Percentiles rank a stretch among this genome's conserved stretches.
phyloP scores from a whole-genome alignment of 2,113 vertebrate genomes.

The Psilopsiagon aurifrons region DNA sequence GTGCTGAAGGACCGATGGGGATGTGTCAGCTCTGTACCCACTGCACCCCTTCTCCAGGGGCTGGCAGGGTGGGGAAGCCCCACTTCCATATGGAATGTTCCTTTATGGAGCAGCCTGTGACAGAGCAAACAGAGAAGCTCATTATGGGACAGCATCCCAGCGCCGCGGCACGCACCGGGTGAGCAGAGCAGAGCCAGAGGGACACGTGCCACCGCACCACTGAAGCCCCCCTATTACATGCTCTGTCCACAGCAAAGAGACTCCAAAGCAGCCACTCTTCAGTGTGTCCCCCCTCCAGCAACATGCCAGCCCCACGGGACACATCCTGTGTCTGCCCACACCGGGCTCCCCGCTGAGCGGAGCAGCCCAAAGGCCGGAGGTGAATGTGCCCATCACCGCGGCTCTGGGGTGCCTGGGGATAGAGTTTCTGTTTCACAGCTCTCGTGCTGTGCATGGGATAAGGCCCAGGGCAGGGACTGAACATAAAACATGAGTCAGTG shows the following conservation, averaged over 20 bases:
- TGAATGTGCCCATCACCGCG: accelerated
- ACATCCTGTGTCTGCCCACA: not conserved
- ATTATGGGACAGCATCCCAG: not conserved
- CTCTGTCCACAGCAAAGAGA: not conserved
- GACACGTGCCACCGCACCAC: not conserved
- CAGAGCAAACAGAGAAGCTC: constrained; percentile 30
- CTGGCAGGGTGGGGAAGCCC: not conserved
- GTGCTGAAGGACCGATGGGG: not conserved
- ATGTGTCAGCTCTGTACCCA: accelerated
- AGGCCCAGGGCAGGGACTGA: not conserved
- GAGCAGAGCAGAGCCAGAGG: not conserved
- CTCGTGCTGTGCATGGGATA: not conserved
- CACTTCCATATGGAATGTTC: not conserved
- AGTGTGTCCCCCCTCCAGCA: not conserved
- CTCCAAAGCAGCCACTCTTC: not conserved
- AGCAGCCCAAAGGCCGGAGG: not conserved
- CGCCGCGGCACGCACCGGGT: not conserved
- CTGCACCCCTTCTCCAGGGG: not conserved
- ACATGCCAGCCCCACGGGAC: accelerated
- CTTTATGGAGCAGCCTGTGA: not conserved
- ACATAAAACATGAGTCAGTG: not conserved
- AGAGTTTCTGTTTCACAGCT: not conserved
- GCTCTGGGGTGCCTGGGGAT: not conserved
- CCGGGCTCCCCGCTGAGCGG: not conserved
- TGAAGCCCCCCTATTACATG: not conserved